A percentile compares a stretch with the other conserved stretches of the same genome.
Evolutionary conservation across 2,797 vertebrate genomes (phyloP).

Genomic region (Thaleichthys pacificus): DNA sequence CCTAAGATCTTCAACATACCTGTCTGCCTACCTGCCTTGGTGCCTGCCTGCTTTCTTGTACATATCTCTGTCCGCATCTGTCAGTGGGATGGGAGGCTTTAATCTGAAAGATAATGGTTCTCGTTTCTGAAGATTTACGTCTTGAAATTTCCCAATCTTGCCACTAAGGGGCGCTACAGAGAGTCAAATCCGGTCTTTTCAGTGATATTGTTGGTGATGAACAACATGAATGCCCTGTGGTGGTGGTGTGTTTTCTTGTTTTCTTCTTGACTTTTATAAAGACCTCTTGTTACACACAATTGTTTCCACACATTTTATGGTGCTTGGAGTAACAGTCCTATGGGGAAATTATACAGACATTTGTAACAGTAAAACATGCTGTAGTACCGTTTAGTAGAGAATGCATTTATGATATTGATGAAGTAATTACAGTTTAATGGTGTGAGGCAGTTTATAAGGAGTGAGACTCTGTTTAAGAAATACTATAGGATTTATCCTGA

Average conservation of each 20-base stretch:
- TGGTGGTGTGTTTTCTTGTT: background rate
- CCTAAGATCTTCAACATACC: no score
- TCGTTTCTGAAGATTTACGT: conserved; percentile 3
- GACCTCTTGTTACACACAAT: conserved; percentile 64
- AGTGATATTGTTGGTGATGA: background rate
- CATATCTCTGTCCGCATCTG: background rate
- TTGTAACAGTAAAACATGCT: conserved; percentile 39
- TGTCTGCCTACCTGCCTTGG: background rate
- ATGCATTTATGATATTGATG: conserved; percentile 26
- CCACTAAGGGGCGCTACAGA: conserved; percentile 45
- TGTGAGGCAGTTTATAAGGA: conserved; percentile 15
- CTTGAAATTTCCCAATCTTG: background rate
- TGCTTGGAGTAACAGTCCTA: conserved; percentile 55
- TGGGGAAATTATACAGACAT: conserved; percentile 54
- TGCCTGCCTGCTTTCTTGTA: background rate
- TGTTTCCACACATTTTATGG: conserved; percentile 70
- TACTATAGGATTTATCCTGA: background rate
- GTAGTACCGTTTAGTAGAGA: conserved; percentile 45
- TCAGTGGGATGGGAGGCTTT: background rate
- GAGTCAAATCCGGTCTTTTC: conserved; percentile 20
- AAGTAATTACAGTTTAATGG: conserved; percentile 44
- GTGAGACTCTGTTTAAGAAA: conserved; percentile 2
- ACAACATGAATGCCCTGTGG: no score
- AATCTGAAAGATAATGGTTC: background rate
- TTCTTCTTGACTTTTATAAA: conserved; percentile 53